Conservation (phyloP, 1,140 invertebrate species). For the Drosophila parvula region DNA sequence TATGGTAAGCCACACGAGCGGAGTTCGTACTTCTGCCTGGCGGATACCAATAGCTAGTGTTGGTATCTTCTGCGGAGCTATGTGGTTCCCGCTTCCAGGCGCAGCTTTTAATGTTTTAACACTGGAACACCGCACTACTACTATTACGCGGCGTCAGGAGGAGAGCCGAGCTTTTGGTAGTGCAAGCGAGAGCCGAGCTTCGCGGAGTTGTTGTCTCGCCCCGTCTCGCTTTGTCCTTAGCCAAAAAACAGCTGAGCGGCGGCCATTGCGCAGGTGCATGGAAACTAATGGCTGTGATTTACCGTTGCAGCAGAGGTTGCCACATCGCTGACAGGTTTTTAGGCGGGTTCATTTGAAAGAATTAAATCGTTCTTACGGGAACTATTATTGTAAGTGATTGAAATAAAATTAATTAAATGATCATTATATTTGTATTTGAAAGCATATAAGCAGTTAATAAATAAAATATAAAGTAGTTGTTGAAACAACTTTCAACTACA, state of each 20-base stretch:
- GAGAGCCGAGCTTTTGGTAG: slow-evolving; percentile 50
- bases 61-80: slow-evolving; percentile 70
- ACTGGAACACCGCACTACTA: slow-evolving; percentile 55
- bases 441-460: neutral
- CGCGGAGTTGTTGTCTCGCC: slow-evolving; percentile 16
- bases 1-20: slow-evolving; percentile 69
- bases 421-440: neutral
- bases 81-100: slow-evolving; percentile 70
- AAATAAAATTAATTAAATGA: too few relatives aligned
- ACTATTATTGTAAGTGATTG: too few relatives aligned
- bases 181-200: slow-evolving; percentile 29
- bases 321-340: neutral
- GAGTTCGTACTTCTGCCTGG: slow-evolving; percentile 51
- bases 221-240: slow-evolving; percentile 48
- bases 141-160: slow-evolving; percentile 14
- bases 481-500: too few relatives aligned
- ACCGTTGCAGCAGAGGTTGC: slow-evolving; percentile 9
- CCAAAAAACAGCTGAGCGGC: slow-evolving; percentile 52
- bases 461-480: neutral
- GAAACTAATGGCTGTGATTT: slow-evolving; percentile 16
- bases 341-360: slow-evolving; percentile 12
- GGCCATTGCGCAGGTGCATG: slow-evolving; percentile 17
- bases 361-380: too few relatives aligned
- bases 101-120: slow-evolving; percentile 78
- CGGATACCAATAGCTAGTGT: slow-evolving; percentile 81